Conservation (phyloP, 2,888 invertebrate genomes). For the Loripinus fragilis region DNA sequence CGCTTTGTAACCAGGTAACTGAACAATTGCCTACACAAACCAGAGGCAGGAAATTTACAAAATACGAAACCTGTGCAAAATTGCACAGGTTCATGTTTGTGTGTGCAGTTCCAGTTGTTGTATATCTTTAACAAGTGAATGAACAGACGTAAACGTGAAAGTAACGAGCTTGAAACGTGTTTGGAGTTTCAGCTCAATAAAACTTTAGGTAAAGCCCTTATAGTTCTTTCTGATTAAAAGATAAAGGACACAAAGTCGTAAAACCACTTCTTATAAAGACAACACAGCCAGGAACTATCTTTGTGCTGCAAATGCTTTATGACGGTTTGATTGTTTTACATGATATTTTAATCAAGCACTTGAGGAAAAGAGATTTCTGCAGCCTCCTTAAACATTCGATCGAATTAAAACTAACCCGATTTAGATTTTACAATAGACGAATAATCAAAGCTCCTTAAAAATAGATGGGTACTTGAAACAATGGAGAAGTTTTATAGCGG, state of each 20-base stretch:
- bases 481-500: neutral
- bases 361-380: constrained; percentile 6
- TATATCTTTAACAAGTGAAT: no score
- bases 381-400: neutral
- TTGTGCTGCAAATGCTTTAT: constrained; percentile 8
- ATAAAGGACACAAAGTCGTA: constrained; percentile 13
- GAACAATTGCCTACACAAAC: no score
- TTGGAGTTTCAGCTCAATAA: neutral
- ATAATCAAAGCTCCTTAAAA: constrained; percentile 7
- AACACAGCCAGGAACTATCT: neutral
- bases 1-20: no score
- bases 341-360: constrained; percentile 21
- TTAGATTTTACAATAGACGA: constrained; percentile 16
- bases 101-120: no score
- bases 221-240: constrained; percentile 20
- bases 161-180: neutral
- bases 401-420: constrained; percentile 12
- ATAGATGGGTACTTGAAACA: constrained; percentile 12
- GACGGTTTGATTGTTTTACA: constrained; percentile 20
- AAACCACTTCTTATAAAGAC: constrained; percentile 7
- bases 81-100: no score
- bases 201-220: constrained; percentile 14
- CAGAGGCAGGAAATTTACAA: no score
- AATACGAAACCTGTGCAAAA: no score
- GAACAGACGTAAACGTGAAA: neutral